phyloP scores from a whole-genome alignment of 2,888 invertebrate species.

The Xestia c-nigrum region DNA sequence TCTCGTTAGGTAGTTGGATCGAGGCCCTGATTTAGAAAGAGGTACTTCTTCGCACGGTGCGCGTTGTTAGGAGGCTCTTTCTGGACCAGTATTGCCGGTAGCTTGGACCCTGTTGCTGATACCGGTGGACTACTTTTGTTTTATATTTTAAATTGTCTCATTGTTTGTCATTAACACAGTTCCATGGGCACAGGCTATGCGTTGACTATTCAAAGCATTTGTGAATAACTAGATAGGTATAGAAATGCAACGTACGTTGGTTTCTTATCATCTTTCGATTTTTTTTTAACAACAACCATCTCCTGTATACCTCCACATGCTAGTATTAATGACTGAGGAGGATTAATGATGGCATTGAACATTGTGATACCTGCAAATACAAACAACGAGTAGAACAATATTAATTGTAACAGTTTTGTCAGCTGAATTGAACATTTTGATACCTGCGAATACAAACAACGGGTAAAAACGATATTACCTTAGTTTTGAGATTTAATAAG shows the following conservation, averaged over 20 bases:
- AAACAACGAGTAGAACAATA: constrained; percentile 1
- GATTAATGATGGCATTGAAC: constrained; percentile 98
- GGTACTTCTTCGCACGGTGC: too few species aligned
- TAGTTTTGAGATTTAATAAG: neutral
- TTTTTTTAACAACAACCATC: constrained; percentile 93
- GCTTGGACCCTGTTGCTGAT: too few species aligned
- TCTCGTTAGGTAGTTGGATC: neutral
- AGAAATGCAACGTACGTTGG: neutral
- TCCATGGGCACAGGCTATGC: too few species aligned
- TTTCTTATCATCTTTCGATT: neutral
- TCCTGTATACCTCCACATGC: constrained; percentile 96
- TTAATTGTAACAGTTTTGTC: neutral
- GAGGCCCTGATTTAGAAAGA: too few species aligned
- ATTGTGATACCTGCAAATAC: constrained; percentile 92
- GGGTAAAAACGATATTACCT: too few species aligned
- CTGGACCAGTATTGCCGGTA: neutral
- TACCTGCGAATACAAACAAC: constrained; percentile 62
- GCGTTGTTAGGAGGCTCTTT: too few species aligned
- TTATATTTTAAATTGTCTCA: too few species aligned
- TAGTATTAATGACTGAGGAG: constrained; percentile 98
- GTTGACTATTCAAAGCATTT: neutral
- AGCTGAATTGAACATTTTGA: constrained; percentile 92
- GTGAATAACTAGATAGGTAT: too few species aligned
- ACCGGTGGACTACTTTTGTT: too few species aligned
- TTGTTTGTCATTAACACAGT: too few species aligned